Conservation (phyloP, 1,140 invertebrate genomes). For the Diprion similis region DNA sequence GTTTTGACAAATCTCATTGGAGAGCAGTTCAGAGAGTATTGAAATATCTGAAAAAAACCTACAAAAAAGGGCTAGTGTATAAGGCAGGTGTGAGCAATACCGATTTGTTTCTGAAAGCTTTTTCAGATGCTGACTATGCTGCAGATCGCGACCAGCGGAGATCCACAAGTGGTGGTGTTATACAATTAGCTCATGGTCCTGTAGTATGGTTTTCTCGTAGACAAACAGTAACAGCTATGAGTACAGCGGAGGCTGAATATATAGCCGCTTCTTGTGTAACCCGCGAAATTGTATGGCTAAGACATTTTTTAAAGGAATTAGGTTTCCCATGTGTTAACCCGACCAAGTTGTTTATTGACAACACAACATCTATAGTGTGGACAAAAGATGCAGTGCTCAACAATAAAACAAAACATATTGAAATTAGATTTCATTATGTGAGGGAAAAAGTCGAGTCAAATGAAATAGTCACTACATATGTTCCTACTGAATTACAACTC, state of each 20-base stretch:
- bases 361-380: constrained; percentile 27
- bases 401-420: constrained; percentile 37
- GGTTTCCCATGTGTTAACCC: background rate
- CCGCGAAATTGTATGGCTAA: constrained; percentile 49
- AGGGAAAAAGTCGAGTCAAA: constrained; percentile 25
- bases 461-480: constrained; percentile 24
- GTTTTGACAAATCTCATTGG: constrained; percentile 25
- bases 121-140: constrained; percentile 25
- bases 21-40: constrained; percentile 31
- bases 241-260: constrained; percentile 38
- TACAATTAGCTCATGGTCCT: constrained; percentile 32
- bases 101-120: constrained; percentile 10
- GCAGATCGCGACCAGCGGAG: constrained; percentile 17
- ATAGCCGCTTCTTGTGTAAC: constrained; percentile 43
- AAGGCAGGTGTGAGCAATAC: background rate
- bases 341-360: constrained; percentile 28
- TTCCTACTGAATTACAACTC: constrained; percentile 24
- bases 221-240: constrained; percentile 32
- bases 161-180: constrained; percentile 33
- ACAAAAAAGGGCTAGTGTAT: constrained; percentile 27
- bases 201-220: constrained; percentile 32
- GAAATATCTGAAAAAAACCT: constrained; percentile 34
- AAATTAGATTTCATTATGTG: constrained; percentile 34
- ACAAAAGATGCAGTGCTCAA: constrained; percentile 26
- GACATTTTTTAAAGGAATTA: constrained; percentile 25